phyloP scores from a whole-genome alignment of 2,797 vertebrate genomes.

The Pipistrellus nathusii region DNA sequence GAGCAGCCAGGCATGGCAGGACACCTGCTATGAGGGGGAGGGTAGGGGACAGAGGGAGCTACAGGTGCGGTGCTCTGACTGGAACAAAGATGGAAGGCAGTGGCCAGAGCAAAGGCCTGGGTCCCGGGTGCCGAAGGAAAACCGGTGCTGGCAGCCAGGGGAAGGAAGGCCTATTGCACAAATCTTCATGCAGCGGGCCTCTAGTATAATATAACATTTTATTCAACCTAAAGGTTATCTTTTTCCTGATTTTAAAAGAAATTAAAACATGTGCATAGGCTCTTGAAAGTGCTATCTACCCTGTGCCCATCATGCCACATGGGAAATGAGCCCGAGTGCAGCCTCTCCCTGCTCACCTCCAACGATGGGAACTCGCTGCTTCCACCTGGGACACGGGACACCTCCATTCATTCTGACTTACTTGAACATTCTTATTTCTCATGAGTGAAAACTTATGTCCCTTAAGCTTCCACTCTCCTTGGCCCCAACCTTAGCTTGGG shows the following conservation, averaged over 20 bases:
- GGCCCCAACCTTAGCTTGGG: neutral
- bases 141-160: too few species aligned
- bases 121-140: too few species aligned
- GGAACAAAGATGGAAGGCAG: too few species aligned
- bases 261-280: neutral
- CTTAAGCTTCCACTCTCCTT: neutral
- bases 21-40: too few species aligned
- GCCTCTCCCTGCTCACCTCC: neutral
- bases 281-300: neutral
- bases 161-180: too few species aligned
- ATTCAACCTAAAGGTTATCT: neutral
- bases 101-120: too few species aligned
- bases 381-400: neutral
- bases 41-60: too few species aligned
- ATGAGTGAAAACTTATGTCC: neutral
- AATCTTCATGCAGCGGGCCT: too few species aligned
- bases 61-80: too few species aligned
- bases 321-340: neutral
- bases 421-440: neutral
- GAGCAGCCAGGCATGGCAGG: too few species aligned
- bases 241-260: slow-evolving; percentile 28
- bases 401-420: neutral
- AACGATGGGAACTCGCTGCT: neutral
- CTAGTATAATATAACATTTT: neutral
- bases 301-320: neutral